phyloP scores from a whole-genome alignment of 2,888 invertebrate species.

The Alsophila aescularia region DNA sequence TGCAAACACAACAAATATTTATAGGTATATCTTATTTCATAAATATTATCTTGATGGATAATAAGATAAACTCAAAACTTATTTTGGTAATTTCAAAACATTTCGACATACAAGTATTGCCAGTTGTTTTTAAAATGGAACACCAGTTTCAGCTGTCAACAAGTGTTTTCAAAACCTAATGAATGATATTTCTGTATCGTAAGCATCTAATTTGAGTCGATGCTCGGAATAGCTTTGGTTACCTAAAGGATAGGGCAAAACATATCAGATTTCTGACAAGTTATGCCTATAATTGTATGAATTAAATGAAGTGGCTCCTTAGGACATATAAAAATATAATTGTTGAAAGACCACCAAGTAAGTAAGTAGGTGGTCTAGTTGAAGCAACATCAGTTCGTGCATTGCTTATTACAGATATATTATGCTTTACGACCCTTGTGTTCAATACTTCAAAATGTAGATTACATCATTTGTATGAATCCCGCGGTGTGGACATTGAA shows the following conservation, averaged over 20 bases:
- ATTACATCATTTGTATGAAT: conserved; percentile 62
- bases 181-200: conserved; percentile 32
- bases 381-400: conserved; percentile 65
- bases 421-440: conserved; percentile 61
- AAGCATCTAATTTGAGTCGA: conserved; percentile 25
- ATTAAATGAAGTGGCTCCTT: no score
- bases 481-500: conserved; percentile 46
- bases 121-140: conserved; percentile 34
- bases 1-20: not conserved
- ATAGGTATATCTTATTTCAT: not conserved
- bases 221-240: conserved; percentile 11
- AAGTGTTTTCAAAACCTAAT: conserved; percentile 32
- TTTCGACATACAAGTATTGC: conserved; percentile 27
- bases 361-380: conserved; percentile 58
- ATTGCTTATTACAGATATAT: conserved; percentile 68
- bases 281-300: not conserved
- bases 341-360: conserved; percentile 23
- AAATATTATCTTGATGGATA: not conserved
- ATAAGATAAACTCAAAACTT: conserved; percentile 5
- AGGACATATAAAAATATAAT: not conserved
- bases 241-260: not conserved
- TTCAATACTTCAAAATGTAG: conserved; percentile 61
- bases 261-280: conserved; percentile 16
- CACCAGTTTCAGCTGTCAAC: conserved; percentile 35
- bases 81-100: conserved; percentile 22